Conservation (phyloP, 2,888 invertebrate genomes). For the Steromphala cineraria region DNA sequence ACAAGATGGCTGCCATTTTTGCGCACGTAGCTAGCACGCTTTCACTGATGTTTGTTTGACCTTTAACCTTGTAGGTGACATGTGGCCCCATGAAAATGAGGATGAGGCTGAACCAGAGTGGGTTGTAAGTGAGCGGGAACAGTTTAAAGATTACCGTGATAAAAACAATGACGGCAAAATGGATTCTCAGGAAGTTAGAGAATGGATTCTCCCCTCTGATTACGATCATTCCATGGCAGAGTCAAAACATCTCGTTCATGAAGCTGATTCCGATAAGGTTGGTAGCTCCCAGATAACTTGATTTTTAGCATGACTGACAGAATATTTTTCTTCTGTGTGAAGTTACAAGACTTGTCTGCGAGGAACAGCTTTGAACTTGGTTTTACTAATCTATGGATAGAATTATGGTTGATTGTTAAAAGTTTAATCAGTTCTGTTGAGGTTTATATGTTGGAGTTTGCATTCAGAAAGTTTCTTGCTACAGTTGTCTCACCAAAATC, state of each 20-base stretch:
- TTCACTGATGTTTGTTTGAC: conserved; percentile 23
- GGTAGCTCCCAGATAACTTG: conserved; percentile 34
- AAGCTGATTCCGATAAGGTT: conserved; percentile 90
- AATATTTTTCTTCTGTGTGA: too few relatives aligned
- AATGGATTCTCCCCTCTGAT: conserved; percentile 95
- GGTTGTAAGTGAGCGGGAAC: conserved; percentile 94
- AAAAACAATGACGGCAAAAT: conserved; percentile 90
- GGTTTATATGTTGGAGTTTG: too few relatives aligned
- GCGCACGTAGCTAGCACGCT: background rate
- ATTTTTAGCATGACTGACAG: conserved; percentile 16
- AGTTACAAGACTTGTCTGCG: too few relatives aligned
- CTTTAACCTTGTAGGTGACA: conserved; percentile 80
- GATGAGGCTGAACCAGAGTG: conserved; percentile 89
- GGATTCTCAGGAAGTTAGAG: conserved; percentile 87
- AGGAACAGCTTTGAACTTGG: too few relatives aligned
- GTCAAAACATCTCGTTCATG: conserved; percentile 94
- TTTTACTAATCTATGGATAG: too few relatives aligned
- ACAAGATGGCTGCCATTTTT: background rate
- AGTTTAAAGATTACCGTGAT: conserved; percentile 88
- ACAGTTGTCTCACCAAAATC: too few relatives aligned
- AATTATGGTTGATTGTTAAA: too few relatives aligned
- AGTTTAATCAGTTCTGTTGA: too few relatives aligned
- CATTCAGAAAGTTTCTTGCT: too few relatives aligned
- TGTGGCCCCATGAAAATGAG: conserved; percentile 82
- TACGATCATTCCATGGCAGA: conserved; percentile 98